These are phyloP conservation scores for Hyppa rectilinea DNA, from an alignment of 2,888 invertebrate species.

Conservation along the genomic window DNA sequence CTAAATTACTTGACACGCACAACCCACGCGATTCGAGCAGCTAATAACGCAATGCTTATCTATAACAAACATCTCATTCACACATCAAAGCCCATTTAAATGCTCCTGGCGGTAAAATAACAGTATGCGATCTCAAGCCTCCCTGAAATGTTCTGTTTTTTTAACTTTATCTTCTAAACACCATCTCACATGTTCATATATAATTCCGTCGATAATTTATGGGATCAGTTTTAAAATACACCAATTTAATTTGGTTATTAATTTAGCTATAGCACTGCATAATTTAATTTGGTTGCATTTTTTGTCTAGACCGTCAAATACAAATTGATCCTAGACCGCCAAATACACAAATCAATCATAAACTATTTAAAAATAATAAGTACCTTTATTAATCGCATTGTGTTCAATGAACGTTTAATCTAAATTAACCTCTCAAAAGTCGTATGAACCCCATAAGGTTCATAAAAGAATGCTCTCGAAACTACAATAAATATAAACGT, in stretches of 20 bases:
- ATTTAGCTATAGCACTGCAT: neutral
- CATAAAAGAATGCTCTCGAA: no score
- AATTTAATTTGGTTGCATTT: neutral
- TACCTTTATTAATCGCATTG: no score
- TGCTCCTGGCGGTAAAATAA: slow-evolving; percentile 79
- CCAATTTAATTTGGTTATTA: neutral
- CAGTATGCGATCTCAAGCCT: slow-evolving; percentile 25
- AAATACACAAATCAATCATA: neutral
- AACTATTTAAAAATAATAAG: no score
- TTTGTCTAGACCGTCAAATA: neutral
- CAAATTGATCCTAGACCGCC: neutral
- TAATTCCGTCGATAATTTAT: neutral
- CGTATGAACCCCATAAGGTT: no score
- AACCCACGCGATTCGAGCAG: slow-evolving; percentile 35
- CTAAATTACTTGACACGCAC: slow-evolving; percentile 38
- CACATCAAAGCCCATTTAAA: slow-evolving; percentile 86
- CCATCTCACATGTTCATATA: neutral
- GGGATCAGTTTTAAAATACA: neutral
- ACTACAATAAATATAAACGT: no score
- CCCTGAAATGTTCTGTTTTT: slow-evolving; percentile 9
- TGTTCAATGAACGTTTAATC: neutral
- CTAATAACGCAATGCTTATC: slow-evolving; percentile 67
- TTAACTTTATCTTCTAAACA: neutral
- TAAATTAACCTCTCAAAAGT: no score
- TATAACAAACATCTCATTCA: slow-evolving; percentile 74